Base-by-base conservation (phyloP, 2,113 vertebrate genomes). In the Oncorhynchus gorbuscha region DNA sequence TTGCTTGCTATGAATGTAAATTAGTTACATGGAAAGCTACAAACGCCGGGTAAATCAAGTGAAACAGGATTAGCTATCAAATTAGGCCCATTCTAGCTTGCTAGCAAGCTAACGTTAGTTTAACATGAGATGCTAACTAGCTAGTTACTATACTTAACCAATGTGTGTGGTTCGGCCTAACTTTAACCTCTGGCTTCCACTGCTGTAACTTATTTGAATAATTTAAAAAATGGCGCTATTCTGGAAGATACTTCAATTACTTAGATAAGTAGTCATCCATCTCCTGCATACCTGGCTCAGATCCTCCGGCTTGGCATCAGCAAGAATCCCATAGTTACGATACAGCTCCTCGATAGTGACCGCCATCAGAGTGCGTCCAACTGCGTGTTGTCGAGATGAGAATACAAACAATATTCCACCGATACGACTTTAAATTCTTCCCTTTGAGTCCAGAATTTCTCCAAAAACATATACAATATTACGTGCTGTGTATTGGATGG, bases 331-430 rank as follows among this genome's bases (percentile, higher is more conserved):
- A 62, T 99, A 99, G 91, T 93, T 99, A 28, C 96, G 95, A 86
- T 99, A 99, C 3, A 99, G 94, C 88, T 99, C 97, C 93, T 99
- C 97, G 77, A 98, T 96, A n/a, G 94, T 97, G 84, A 89, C 93
- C 93, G 94, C 94, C 92, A 93, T 95, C 89, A 86, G 93, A 89
- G 88, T 88, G 89, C 49, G 83, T 87, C 71, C 81, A 35, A 55
- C 28, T 64, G 78, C 30, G 76, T 80, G 76, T 82, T 85, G 65
- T 24, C 59, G 20, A 76, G 39, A 83, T 30, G 76, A 87, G 9
- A 79, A 68, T 78, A 71, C 76, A 45, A 69, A 81, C 26, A 76
- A 86, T 73, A 70, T 70, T 49, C 4, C 61, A 3, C 70, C 26
- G 13, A 72, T 72, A 12, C 28, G 49, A 67, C 30, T 30, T 59